phyloP scores from a whole-genome alignment of 2,888 invertebrate genomes.

The Drosophila atroscutellata region DNA sequence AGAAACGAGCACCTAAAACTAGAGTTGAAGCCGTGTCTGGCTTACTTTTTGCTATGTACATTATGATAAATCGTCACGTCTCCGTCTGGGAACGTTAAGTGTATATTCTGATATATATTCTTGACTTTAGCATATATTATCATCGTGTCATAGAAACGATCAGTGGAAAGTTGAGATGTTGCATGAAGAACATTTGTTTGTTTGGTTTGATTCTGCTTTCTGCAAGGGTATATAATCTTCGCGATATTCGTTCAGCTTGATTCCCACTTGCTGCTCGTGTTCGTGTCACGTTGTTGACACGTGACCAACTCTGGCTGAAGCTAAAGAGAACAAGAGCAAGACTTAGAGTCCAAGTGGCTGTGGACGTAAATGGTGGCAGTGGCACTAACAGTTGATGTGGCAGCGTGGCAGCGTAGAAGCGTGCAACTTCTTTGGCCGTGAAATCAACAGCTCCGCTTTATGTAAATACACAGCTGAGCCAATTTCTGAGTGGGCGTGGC shows the following conservation, averaged over 20 bases:
- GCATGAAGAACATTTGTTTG: background rate
- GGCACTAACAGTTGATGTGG: slow-evolving; percentile 7
- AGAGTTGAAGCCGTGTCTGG: slow-evolving; percentile 15
- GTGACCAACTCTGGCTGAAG: slow-evolving; percentile 12
- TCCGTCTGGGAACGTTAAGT: background rate
- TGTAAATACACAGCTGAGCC: slow-evolving; percentile 42
- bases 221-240: background rate
- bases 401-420: slow-evolving; percentile 41
- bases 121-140: background rate
- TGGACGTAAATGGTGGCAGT: slow-evolving; percentile 14
- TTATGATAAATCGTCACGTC: background rate
- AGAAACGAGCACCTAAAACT: slow-evolving; percentile 1
- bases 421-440: slow-evolving; percentile 68
- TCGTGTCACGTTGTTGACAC: slow-evolving; percentile 8
- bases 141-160: background rate
- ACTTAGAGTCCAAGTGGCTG: slow-evolving; percentile 16
- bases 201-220: background rate
- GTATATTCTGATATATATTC: background rate
- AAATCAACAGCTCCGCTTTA: slow-evolving; percentile 45
- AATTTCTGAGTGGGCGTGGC: slow-evolving; percentile 29
- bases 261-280: background rate
- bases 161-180: background rate
- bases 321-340: slow-evolving; percentile 5
- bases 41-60: background rate
- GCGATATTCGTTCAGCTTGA: too few species aligned